Evolutionary conservation across 2,888 invertebrate genomes (phyloP), one percentile per base, ranked within the genome.

Genomic region (Salticus scenicus): DNA sequence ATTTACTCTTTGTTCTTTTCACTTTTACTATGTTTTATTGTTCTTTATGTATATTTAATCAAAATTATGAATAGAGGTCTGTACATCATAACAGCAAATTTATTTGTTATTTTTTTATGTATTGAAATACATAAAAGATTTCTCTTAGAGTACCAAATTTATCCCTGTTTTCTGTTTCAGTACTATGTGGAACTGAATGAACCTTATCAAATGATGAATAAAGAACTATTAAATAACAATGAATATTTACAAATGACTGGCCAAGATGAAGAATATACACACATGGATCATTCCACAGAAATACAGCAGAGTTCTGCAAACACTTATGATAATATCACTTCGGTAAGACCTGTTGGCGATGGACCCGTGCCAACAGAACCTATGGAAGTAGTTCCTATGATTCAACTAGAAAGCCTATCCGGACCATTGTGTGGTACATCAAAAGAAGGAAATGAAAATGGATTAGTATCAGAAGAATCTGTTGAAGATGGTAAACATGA

Each of bases 151-250:
- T n/a, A n/a, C n/a, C n/a, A n/a, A n/a, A n/a, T n/a, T n/a, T n/a
- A n/a, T n/a, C n/a, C n/a, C n/a, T n/a, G 37, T 37, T 37, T 37
- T 37, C 37, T 77, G 33, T 89, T 89, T 12, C 92, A 97, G 96
- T 95, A 96, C 90, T 98, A 97, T 91, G 93, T 97, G 72, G 97
- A 97, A 89, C 92, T 98, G 76, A 97, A 97, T 90, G 94, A 94
- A 51, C 94, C 94, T 0, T 97, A 95, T 89, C 92, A 95, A 89
- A 93, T 94, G 82, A 94, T 94, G 92, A 96, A 96, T 90, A 89
- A 89, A 28, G 87, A 88, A 37, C 69, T 88, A 20, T 67, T 85
- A 10, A 88, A 87, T 74, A 88, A 88, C 76, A 88, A 88, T 66
- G 88, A 88, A 41, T 88, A 88, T 41, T 71, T 88, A 7, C 77